Evolutionary conservation across 2,888 invertebrate species (phyloP).

Genomic region (Macaria notata): DNA sequence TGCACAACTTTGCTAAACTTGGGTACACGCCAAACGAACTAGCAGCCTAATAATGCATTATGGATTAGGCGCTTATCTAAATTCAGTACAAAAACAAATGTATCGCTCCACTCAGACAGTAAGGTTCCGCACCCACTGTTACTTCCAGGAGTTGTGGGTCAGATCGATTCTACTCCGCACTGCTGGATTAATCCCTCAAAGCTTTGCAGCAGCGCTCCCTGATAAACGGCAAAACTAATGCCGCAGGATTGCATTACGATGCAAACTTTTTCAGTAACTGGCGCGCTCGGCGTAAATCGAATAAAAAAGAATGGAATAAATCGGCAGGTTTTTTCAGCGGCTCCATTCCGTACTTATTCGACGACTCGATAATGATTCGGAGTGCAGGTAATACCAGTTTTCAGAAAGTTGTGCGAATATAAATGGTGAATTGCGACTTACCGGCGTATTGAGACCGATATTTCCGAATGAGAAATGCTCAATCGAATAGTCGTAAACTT

Average conservation of each 20-base stretch:
- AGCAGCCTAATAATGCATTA: slow-evolving; percentile 53
- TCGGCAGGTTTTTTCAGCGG: slow-evolving; percentile 63
- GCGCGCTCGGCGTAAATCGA: slow-evolving; percentile 62
- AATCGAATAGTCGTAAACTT: slow-evolving; percentile 30
- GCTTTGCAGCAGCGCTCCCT: slow-evolving; percentile 66
- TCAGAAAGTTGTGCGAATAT: slow-evolving; percentile 37
- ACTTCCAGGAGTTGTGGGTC: slow-evolving; percentile 35
- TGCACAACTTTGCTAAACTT: slow-evolving; percentile 45
- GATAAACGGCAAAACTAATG: slow-evolving; percentile 78
- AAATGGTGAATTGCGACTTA: slow-evolving; percentile 38
- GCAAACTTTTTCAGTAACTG: slow-evolving; percentile 79
- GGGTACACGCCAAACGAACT: slow-evolving; percentile 48
- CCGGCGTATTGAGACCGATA: slow-evolving; percentile 41
- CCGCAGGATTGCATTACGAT: slow-evolving; percentile 77
- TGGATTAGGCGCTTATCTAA: slow-evolving; percentile 52
- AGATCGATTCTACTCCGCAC: slow-evolving; percentile 58
- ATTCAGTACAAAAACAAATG: slow-evolving; percentile 45
- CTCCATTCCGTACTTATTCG: slow-evolving; percentile 59
- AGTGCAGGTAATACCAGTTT: slow-evolving; percentile 57
- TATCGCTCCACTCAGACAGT: slow-evolving; percentile 40
- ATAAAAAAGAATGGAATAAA: slow-evolving; percentile 70
- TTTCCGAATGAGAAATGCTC: slow-evolving; percentile 39
- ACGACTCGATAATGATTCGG: slow-evolving; percentile 67
- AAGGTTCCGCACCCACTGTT: slow-evolving; percentile 44
- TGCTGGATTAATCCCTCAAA: slow-evolving; percentile 77